These are phyloP conservation scores for Copidosoma floridanum DNA, from an alignment of 1,140 invertebrate species.

Conservation along the genomic window DNA sequence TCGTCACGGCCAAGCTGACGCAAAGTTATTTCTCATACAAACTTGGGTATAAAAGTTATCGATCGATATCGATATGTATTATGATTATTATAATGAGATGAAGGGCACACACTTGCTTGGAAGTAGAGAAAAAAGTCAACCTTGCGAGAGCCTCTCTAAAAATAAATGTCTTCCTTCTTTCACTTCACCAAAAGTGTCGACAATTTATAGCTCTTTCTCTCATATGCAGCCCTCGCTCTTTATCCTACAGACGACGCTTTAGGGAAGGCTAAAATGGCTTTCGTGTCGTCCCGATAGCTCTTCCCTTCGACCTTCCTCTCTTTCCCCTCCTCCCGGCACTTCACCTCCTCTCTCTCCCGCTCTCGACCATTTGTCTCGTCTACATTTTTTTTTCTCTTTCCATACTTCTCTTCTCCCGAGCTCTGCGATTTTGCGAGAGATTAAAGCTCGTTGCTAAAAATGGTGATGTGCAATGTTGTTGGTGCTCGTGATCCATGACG, in stretches of 20 bases:
- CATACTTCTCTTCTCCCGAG: conserved; percentile 9
- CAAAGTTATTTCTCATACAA: no score
- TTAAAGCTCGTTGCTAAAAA: conserved; percentile 43
- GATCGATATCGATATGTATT: no score
- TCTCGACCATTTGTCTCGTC: conserved; percentile 22
- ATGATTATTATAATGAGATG: no score
- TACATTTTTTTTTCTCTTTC: conserved; percentile 34
- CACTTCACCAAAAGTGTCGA: conserved; percentile 10
- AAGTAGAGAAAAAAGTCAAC: no score
- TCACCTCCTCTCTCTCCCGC: not conserved
- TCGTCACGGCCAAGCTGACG: no score
- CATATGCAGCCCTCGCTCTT: conserved; percentile 17
- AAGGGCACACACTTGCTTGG: no score
- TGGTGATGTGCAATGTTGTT: no score
- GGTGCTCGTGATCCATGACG: no score
- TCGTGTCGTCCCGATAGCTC: conserved; percentile 31
- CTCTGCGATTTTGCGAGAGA: conserved; percentile 44
- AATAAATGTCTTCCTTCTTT: conserved; percentile 10
- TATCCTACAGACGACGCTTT: conserved; percentile 19
- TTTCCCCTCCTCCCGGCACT: not conserved
- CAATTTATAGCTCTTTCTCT: conserved; percentile 19
- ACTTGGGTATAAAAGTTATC: no score
- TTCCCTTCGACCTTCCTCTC: not conserved
- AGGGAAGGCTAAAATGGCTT: conserved; percentile 31
- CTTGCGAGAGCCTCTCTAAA: conserved; percentile 6